Evolutionary conservation across 1,140 invertebrate species (phyloP), one percentile per base, ranked within the genome.

Genomic region (Radopholus similis): DNA sequence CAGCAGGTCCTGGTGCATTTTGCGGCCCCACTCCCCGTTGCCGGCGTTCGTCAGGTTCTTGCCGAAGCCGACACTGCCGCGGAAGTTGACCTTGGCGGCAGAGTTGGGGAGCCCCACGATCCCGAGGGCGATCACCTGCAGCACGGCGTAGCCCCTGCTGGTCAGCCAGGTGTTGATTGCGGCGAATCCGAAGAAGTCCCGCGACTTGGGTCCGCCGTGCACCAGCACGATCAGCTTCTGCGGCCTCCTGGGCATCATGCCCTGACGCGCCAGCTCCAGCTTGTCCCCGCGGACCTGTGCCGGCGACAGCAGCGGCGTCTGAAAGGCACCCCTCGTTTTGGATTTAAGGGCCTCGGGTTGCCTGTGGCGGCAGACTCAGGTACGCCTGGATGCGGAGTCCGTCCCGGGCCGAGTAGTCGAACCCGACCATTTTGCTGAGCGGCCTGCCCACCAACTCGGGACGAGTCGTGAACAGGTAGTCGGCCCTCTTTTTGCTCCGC

Each of bases 21-120:
- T 81, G 4, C 80, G 58, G 15, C 77, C 78, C 78, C 78, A 81
- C 71, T 81, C 79, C 8, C 79, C 80, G 49, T 81, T 81, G 37
- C 79, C 79, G 21, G 78, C 76, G 35, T 81, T 81, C 13, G 74
- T 75, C 4, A 76, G 63, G 26, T 75, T 74, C 60, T 81, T 81
- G 18, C 79, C 79, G 49, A 82, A 81, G 21, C 81, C 79, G 42
- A 74, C 69, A 67, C 60, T 68, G 30, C 80, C 80, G 51, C 79
- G 75, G 79, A 78, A 81, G 37, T 81, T 81, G 26, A 78, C 67
- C 78, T 81, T 18, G 40, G 4, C 2, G 67, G 11, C 11, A 70
- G 13, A 23, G 18, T 26, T 37, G 13, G 11, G 11, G 18, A 35
- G 11, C 42, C 18, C 28, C 11, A 37, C 15, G 2, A 23, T 21